Percentiles rank a stretch among this genome's conserved stretches.
Conservation (phyloP, 2,113 vertebrate species). For the Pitta sordida region DNA sequence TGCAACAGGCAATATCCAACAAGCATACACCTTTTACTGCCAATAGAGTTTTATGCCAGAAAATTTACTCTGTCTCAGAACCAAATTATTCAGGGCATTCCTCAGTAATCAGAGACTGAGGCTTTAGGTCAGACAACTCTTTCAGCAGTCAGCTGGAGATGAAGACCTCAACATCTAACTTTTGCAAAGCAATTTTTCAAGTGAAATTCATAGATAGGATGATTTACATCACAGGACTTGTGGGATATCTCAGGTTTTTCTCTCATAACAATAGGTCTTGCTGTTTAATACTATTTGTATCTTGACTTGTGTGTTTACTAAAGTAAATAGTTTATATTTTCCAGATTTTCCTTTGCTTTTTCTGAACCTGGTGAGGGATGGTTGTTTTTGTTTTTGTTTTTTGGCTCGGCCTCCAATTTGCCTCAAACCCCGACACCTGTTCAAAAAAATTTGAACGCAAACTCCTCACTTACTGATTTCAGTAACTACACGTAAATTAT, state of each 20-base stretch:
- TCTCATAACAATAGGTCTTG: too few relatives aligned
- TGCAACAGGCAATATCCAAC: neutral
- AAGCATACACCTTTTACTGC: neutral
- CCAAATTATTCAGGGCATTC: neutral
- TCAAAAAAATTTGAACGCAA: neutral
- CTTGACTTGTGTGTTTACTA: too few relatives aligned
- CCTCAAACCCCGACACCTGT: too few relatives aligned
- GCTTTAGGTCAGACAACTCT: neutral
- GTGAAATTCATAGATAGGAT: neutral
- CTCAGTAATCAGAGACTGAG: neutral
- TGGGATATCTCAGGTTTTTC: too few relatives aligned
- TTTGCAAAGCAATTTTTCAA: neutral
- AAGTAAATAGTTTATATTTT: too few relatives aligned
- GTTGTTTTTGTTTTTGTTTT: too few relatives aligned
- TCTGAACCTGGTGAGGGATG: too few relatives aligned
- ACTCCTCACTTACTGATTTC: neutral
- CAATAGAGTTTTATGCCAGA: neutral
- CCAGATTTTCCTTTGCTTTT: too few relatives aligned
- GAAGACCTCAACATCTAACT: neutral
- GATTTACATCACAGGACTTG: too few relatives aligned
- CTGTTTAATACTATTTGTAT: too few relatives aligned
- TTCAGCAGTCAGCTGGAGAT: neutral
- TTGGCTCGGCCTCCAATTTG: too few relatives aligned
- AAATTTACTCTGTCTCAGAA: neutral
- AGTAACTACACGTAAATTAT: neutral